Base-by-base conservation (phyloP, 2,797 vertebrate genomes). In the Neosilurus mollespiculum region DNA sequence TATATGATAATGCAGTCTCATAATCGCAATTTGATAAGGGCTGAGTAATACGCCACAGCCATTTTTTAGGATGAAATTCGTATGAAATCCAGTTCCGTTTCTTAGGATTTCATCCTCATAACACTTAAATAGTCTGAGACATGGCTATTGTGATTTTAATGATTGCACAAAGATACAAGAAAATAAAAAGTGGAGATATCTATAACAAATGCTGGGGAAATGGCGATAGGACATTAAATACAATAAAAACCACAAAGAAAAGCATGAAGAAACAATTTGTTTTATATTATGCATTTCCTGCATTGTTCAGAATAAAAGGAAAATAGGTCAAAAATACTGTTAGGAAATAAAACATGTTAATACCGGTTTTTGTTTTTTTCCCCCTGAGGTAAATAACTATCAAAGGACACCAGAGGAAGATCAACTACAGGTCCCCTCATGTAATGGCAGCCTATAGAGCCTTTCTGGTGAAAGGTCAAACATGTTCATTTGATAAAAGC, bases 401-500 rank as follows among this genome's bases (percentile, higher is more conserved):
- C 43, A 43, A 79, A 59, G 80, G 61, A 58, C 43, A 79, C 73
- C 85, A 81, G 69, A 62, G 53, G 16, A 18, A 77, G 83, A 79
- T 86, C 78, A 81, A 83, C 73, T n/a, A 16, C 9, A 16, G 73
- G 73, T 81, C 78, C 9, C 58, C 24, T 15, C 43, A 56, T 34
- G 81, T 54, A 75, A 78, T 58, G 30, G 14, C 49, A 26, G 73
- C 62, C 10, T 65, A 20, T 70, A 49, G 51, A 61, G 49, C 62
- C 30, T 76, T 30, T 56, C 5, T 54, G 82, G 78, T 76, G 83
- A 83, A 82, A 71, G 78, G 83, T 78, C 75, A 73, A 56, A 77
- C 51, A 76, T 81, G 62, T 78, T 81, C 73, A 72, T 86, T 80
- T 54, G 53, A 86, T 49, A 26, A 83, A 81, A 80, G 78, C 22